These are phyloP conservation scores for Anabas testudineus DNA, from an alignment of 2,797 vertebrate species.

Conservation along the genomic window DNA sequence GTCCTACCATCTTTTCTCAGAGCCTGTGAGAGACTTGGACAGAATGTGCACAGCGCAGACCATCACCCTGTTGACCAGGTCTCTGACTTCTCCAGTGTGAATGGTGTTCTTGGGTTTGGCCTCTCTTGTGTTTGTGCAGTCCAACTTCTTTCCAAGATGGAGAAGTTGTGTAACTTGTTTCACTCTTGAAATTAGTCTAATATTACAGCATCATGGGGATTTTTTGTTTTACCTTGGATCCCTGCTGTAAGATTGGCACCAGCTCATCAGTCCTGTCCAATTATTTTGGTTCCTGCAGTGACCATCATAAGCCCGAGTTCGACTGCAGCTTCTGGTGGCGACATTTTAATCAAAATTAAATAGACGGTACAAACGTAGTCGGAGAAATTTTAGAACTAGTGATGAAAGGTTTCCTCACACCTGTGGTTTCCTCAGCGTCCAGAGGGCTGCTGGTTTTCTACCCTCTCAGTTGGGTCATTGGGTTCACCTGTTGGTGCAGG, in stretches of 20 bases:
- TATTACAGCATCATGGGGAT: not conserved
- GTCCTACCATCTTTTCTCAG: too few relatives aligned
- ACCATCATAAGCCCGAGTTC: not conserved
- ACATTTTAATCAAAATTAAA: slow-evolving; percentile 13
- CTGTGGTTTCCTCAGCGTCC: slow-evolving; percentile 14
- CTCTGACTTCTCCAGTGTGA: too few relatives aligned
- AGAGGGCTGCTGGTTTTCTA: not conserved
- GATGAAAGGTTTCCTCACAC: slow-evolving; percentile 9
- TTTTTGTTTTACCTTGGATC: not conserved
- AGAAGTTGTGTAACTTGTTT: too few relatives aligned
- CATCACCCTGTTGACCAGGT: too few relatives aligned
- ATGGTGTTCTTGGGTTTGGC: too few relatives aligned
- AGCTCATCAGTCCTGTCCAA: slow-evolving; percentile 44
- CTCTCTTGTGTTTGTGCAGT: too few relatives aligned
- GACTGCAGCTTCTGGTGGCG: not conserved
- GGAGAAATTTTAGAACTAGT: not conserved
- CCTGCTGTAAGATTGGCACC: slow-evolving; percentile 15
- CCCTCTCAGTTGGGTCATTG: slow-evolving; percentile 5
- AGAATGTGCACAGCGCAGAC: too few relatives aligned
- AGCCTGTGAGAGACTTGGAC: too few relatives aligned
- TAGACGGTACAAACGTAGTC: not conserved
- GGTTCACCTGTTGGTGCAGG: slow-evolving; percentile 27
- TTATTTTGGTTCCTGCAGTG: slow-evolving; percentile 33
- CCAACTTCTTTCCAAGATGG: too few relatives aligned
- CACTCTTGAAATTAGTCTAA: not conserved